phyloP scores from a whole-genome alignment of 2,113 vertebrate species.

The Mus spicilegus region DNA sequence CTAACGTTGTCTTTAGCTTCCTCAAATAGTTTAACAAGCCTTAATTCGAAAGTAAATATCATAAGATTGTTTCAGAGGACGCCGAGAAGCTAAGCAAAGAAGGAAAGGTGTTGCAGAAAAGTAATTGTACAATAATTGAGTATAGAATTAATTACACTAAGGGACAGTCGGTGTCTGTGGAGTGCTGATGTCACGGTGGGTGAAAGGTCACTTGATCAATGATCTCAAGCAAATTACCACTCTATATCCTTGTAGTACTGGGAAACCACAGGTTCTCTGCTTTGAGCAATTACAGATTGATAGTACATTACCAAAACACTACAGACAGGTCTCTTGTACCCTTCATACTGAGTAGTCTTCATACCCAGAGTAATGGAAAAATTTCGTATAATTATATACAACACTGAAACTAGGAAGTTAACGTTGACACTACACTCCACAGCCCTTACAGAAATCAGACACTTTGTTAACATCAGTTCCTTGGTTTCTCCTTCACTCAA shows the following conservation, averaged over 20 bases:
- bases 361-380: not conserved
- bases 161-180: not conserved
- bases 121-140: conserved; percentile 33
- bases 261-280: not conserved
- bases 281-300: conserved; percentile 20
- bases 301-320: conserved; percentile 19
- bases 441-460: not conserved
- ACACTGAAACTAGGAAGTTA: not conserved
- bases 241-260: not conserved
- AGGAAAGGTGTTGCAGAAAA: not conserved
- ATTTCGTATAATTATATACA: not conserved
- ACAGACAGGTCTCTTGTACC: not conserved
- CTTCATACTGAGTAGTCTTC: not conserved
- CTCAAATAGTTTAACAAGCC: not conserved
- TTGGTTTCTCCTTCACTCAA: conserved; percentile 7
- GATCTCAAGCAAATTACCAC: conserved; percentile 5
- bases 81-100: conserved; percentile 49
- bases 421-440: not conserved
- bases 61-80: not conserved
- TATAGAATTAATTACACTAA: not conserved
- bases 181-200: not conserved
- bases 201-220: not conserved
- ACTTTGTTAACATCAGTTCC: not conserved
- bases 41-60: conserved; percentile 29
- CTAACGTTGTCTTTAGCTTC: not conserved